Evolutionary conservation across 2,797 vertebrate species (phyloP).

Genomic region (Chromobotia macracanthus): DNA sequence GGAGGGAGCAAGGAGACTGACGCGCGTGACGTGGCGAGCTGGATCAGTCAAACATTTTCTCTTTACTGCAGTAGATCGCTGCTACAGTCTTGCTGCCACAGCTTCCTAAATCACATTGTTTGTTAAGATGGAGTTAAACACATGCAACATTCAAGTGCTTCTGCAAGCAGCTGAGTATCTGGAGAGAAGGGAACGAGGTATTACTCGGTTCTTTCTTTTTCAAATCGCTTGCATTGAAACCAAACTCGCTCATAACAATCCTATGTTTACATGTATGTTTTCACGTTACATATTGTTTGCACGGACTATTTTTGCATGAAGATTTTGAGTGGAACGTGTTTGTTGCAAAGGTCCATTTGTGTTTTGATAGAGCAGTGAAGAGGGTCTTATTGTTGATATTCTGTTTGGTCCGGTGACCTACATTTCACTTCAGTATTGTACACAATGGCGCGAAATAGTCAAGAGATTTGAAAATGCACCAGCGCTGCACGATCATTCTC

Average conservation of each 20-base stretch:
- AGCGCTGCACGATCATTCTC: slow-evolving; percentile 30
- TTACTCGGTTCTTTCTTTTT: slow-evolving; percentile 28
- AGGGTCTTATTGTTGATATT: not conserved
- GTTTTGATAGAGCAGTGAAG: not conserved
- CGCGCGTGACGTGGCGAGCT: slow-evolving; percentile 54
- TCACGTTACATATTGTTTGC: not conserved
- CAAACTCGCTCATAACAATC: slow-evolving; percentile 39
- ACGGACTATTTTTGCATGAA: not conserved
- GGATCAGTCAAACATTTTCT: slow-evolving; percentile 45
- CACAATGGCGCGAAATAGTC: slow-evolving; percentile 82
- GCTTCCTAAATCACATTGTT: slow-evolving; percentile 34
- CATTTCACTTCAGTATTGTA: slow-evolving; percentile 76
- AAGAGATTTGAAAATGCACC: slow-evolving; percentile 75
- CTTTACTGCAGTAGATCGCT: slow-evolving; percentile 19
- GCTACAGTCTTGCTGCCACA: slow-evolving; percentile 24
- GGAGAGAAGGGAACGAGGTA: slow-evolving; percentile 88
- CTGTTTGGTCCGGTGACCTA: slow-evolving; percentile 77
- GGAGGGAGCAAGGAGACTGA: slow-evolving; percentile 52
- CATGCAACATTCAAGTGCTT: slow-evolving; percentile 91
- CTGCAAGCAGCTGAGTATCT: slow-evolving; percentile 91
- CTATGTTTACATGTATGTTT: slow-evolving; percentile 18
- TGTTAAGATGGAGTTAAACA: slow-evolving; percentile 80
- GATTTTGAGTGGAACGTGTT: not conserved
- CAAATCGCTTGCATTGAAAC: slow-evolving; percentile 51
- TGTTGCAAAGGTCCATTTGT: not conserved